A percentile compares a stretch with the other conserved stretches of the same genome.
These are phyloP conservation scores for Anhinga rufa DNA, from an alignment of 2,113 vertebrate species.

Conservation along the genomic window DNA sequence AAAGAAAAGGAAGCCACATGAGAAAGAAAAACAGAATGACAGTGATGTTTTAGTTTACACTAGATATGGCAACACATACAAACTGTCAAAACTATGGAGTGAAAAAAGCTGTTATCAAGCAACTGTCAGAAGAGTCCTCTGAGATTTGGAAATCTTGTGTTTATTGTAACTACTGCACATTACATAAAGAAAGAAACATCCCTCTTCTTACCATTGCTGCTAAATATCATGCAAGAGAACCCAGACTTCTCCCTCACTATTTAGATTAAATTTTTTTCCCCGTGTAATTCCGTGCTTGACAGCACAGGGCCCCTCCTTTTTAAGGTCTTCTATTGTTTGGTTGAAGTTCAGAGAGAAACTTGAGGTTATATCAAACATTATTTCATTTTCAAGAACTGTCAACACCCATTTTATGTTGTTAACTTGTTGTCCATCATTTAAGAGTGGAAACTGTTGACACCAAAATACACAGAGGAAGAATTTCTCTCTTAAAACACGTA, in stretches of 20 bases:
- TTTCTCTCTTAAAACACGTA: constrained; percentile 22
- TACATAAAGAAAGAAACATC: constrained; percentile 83
- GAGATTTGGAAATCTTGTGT: constrained; percentile 86
- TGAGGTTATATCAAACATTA: constrained; percentile 64
- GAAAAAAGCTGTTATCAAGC: constrained; percentile 86
- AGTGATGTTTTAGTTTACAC: constrained; percentile 87
- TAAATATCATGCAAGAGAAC: constrained; percentile 78
- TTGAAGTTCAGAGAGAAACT: constrained; percentile 74
- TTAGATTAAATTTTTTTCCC: constrained; percentile 67
- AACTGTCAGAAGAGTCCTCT: constrained; percentile 85
- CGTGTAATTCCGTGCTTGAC: constrained; percentile 67
- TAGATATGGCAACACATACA: constrained; percentile 83
- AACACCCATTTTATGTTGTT: constrained; percentile 66
- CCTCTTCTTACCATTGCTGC: constrained; percentile 74
- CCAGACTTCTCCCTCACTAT: constrained; percentile 68
- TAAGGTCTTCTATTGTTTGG: constrained; percentile 56
- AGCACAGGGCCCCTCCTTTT: constrained; percentile 55
- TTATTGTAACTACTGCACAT: constrained; percentile 85
- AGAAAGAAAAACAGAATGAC: constrained; percentile 82
- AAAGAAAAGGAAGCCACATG: constrained; percentile 70
- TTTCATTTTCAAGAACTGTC: constrained; percentile 72
- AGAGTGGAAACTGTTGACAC: constrained; percentile 60
- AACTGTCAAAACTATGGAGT: constrained; percentile 87
- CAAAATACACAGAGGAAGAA: constrained; percentile 52
- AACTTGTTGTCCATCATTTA: constrained; percentile 68